Evolutionary conservation across 2,797 vertebrate species (phyloP), one percentile per base, ranked within the genome.

Genomic region (Notolabrus celidotus): DNA sequence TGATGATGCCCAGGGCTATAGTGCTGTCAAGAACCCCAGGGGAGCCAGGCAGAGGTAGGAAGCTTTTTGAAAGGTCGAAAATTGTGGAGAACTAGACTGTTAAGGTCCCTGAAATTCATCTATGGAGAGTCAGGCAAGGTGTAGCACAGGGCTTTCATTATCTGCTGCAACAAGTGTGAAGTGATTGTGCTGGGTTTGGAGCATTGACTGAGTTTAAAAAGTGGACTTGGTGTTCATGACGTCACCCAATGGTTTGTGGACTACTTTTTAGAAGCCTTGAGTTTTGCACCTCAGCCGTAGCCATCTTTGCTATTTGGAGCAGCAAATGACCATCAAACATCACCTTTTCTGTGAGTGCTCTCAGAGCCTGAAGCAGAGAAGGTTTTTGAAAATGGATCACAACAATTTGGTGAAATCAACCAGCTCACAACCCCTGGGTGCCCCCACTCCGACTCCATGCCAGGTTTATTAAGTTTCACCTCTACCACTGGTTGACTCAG

Each of bases 1-100:
- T 88, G 86, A 86, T 88, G 87, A 75, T 59, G 75, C 80, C 64
- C 72, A 67, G 67, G 57, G 74, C 70, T 85, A 57, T 53, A 7
- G 39, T 17, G 10, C 65, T 80, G 74, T 78, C 79, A 62, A 50
- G 63, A 74, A 67, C 74, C 79, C 77, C 80, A n/a, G 63, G 71
- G 77, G 68, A 81, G 82, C 71, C 22, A 61, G 64, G 56, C 56
- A 22, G 79, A 67, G 75, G 66, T 67, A 53, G 63, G 39, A 62
- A 61, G 62, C 66, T 71, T 74, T 73, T 29, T 3, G 3, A 89
- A 87, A 89, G 76, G 76, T 76, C 29, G 10, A 25, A 79, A 67
- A 76, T 84, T 82, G 68, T 67, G 74, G 46, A 46, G 45, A 69
- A 69, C 54, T 72, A 16, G 46, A 67, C 60, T 74, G 86, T 74